Evolutionary conservation across 2,888 invertebrate species (phyloP), one percentile per base, ranked within the genome.

Genomic region (Luffia ferchaultella): DNA sequence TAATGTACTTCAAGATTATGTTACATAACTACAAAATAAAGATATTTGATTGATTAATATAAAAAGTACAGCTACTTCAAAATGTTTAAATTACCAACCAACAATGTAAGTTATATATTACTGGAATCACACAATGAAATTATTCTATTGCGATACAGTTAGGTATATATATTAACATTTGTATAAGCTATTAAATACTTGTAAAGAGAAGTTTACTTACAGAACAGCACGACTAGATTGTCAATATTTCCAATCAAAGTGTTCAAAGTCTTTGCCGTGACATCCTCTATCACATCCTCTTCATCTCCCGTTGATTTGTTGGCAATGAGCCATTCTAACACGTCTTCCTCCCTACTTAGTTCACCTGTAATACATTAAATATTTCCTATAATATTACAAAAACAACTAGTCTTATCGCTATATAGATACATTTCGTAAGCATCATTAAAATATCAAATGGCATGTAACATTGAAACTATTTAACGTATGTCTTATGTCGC

Each of bases 221-320:
- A 96, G 78, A 96, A 96, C 54, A 96, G 82, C 58, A 96, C 96
- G 62, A 95, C 96, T 69, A 96, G 88, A 75, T 95, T 93, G 68
- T 96, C 95, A 57, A 95, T 92, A 64, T 93, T 95, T 65, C 90
- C 91, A 62, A 96, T 95, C 46, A 96, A 87, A 42, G 95, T 94
- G 62, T 91, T 89, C 53, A 96, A 85, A 41, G 95, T 95, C 76
- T 94, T 95, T 52, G 92, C 88, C n/a, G 95, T 94, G 52, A 96
- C 96, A 68, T 96, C 96, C 77, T 96, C 96, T 62, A 96, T 96
- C 51, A 95, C 91, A 72, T 96, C 96, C 66, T 95, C 95, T 70
- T 96, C 96, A 68, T 96, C 96, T 45, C 95, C 96, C 42, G 95
- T 95, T 54, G 95, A 95, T 76, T 96, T 96, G 74, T 96, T 95